Base-by-base conservation (phyloP, 1,140 invertebrate genomes). In the Leptinotarsa defecta region DNA sequence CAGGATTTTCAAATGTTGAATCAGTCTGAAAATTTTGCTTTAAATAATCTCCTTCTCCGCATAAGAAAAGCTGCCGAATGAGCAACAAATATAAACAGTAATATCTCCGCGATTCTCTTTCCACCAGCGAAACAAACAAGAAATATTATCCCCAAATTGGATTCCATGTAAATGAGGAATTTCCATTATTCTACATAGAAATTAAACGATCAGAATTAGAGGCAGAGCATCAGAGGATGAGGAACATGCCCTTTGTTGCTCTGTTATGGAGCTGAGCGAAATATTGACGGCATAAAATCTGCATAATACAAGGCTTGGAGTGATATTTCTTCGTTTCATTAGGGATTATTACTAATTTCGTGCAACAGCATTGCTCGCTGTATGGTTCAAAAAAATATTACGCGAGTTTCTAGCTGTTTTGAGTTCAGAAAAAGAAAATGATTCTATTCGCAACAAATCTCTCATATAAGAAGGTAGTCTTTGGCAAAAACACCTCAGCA, bases 121-220 rank as follows among this genome's bases (percentile, higher is more conserved):
- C 34, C 34, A 43, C 34, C 34, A 43, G 34, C 8, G 4, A 57
- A 15, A 57, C 52, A 57, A 57, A 57, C 17, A 0, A 15, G n/a
- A 8, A 19, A 57, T 57, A 57, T 19, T n/a, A 57, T 17, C 15
- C 5, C 52, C 17, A 57, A 57, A 57, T 57, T 57, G 52, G 52
- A 57, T 57, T 57, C 52, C n/a, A 57, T 57, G 52, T 19, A 57
- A 57, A 57, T 57, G 52, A 57, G 52, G 52, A 57, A 57, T 57
- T 57, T 57, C 52, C 52, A 57, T 57, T 57, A 57, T 57, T 57
- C 52, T 19, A 57, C 52, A 57, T 57, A 57, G 52, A 57, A 57
- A 57, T 57, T 57, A 57, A 57, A 57, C 52, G 52, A 57, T 57
- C 15, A 57, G 52, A 57, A 57, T 57, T 57, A 19, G n/a, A 57